Conservation (phyloP, 2,888 invertebrate species). For the Catocala fraxini region DNA sequence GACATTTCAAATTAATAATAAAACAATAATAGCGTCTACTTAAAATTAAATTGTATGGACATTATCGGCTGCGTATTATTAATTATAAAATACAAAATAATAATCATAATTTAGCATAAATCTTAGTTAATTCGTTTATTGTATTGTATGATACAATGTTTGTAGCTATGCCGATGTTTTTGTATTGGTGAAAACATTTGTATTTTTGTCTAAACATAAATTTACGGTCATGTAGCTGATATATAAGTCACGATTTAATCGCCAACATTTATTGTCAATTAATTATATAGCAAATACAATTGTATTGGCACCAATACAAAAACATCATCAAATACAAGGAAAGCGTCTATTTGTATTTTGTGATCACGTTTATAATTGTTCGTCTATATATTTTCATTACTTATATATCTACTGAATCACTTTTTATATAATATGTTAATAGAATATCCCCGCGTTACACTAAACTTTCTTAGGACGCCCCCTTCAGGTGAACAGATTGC, state of each 20-base stretch:
- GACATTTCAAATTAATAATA: no score
- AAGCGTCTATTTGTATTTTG: constrained; percentile 1
- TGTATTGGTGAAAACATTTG: no score
- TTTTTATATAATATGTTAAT: constrained; percentile 13
- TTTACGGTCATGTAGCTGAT: no score
- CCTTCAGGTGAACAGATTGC: no score
- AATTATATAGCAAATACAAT: neutral
- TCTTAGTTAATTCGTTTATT: neutral
- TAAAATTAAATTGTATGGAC: constrained; percentile 11
- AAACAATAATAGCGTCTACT: neutral
- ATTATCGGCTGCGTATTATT: neutral
- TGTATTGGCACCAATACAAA: constrained; percentile 11
- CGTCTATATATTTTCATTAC: constrained; percentile 27
- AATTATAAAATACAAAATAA: constrained; percentile 9
- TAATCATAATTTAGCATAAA: constrained; percentile 7
- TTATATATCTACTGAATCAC: constrained; percentile 40
- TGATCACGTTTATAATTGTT: constrained; percentile 28
- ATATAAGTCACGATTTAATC: no score
- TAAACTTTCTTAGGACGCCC: neutral
- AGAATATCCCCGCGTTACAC: neutral
- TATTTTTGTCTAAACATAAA: no score
- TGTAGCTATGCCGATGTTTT: constrained; percentile 3
- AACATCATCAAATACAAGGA: constrained; percentile 1
- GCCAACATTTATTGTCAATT: neutral
- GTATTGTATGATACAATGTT: neutral